Percentiles rank a stretch among this genome's conserved stretches.
Conservation (phyloP, 2,113 vertebrate species). For the Ibidorhyncha struthersii region DNA sequence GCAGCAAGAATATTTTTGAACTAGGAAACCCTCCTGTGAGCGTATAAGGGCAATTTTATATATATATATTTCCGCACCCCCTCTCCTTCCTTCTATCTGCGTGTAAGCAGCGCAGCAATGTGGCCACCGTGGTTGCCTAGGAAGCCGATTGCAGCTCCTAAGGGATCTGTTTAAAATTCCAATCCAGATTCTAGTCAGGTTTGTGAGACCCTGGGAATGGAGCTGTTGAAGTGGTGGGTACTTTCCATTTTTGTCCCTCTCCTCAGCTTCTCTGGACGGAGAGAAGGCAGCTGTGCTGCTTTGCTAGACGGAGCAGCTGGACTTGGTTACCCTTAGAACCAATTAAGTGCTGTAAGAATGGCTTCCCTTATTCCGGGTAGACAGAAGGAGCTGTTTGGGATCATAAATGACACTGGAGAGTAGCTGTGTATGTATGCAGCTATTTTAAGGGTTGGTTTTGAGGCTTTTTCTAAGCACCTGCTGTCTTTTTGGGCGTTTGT, state of each 20-base stretch:
- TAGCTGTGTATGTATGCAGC: neutral
- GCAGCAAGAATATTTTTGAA: conserved; percentile 41
- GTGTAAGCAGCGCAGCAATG: neutral
- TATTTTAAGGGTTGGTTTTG: neutral
- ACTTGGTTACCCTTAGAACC: conserved; percentile 41
- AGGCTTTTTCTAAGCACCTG: conserved; percentile 37
- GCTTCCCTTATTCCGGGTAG: neutral
- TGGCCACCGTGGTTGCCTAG: conserved; percentile 57
- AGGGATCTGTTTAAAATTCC: conserved; percentile 57
- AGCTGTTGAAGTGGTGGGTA: conserved; percentile 10
- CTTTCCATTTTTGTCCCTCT: neutral
- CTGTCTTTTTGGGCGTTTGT: neutral
- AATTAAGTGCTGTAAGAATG: conserved; percentile 37
- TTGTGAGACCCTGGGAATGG: conserved; percentile 38
- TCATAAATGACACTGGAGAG: neutral
- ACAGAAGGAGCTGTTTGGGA: conserved; percentile 8
- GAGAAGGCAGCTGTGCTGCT: conserved; percentile 50
- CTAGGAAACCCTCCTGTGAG: conserved; percentile 33
- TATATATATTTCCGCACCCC: neutral
- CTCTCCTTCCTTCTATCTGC: neutral
- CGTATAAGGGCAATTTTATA: neutral
- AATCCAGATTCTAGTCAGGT: conserved; percentile 45
- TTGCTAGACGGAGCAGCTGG: conserved; percentile 46
- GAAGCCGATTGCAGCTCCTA: conserved; percentile 54
- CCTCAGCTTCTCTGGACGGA: neutral